Percentiles rank a stretch among this genome's conserved stretches.
Evolutionary conservation across 2,888 invertebrate genomes (phyloP).

Genomic region (Drosophila tanythrix): DNA sequence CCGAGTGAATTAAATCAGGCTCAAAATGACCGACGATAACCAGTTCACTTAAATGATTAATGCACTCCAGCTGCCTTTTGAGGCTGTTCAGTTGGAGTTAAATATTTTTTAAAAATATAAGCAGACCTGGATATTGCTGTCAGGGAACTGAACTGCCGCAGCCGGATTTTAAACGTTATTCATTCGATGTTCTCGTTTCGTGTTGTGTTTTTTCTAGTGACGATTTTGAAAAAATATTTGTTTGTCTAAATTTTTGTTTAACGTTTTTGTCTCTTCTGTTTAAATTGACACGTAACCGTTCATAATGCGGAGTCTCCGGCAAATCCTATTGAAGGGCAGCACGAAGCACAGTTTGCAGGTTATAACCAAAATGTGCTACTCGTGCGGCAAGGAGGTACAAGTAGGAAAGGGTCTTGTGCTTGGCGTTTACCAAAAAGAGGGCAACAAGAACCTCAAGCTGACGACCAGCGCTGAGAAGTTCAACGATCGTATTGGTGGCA

Average conservation of each 20-base stretch:
- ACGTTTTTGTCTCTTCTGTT: background rate
- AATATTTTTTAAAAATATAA: background rate
- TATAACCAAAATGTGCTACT: slow-evolving; percentile 24
- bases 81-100: background rate
- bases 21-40: slow-evolving; percentile 2
- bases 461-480: slow-evolving; percentile 85
- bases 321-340: slow-evolving; percentile 18
- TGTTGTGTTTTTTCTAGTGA: slow-evolving; percentile 9
- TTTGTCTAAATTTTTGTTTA: slow-evolving; percentile 33
- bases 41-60: slow-evolving; percentile 15
- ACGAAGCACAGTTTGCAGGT: background rate
- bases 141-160: background rate
- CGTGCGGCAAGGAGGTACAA: slow-evolving; percentile 17
- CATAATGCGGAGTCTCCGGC: slow-evolving; percentile 47
- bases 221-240: slow-evolving; percentile 13
- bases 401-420: slow-evolving; percentile 85
- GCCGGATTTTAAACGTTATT: background rate
- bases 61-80: background rate
- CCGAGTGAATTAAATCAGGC: slow-evolving; percentile 31
- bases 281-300: background rate
- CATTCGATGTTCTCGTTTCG: slow-evolving; percentile 16
- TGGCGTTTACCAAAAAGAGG: slow-evolving; percentile 85
- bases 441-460: slow-evolving; percentile 83
- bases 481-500: slow-evolving; percentile 85
- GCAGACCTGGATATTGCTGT: slow-evolving; percentile 3